A percentile compares a stretch with the other conserved stretches of the same genome.
These are phyloP conservation scores for Pristionchus entomophagus DNA, from an alignment of 2,888 invertebrate species.

Conservation along the genomic window DNA sequence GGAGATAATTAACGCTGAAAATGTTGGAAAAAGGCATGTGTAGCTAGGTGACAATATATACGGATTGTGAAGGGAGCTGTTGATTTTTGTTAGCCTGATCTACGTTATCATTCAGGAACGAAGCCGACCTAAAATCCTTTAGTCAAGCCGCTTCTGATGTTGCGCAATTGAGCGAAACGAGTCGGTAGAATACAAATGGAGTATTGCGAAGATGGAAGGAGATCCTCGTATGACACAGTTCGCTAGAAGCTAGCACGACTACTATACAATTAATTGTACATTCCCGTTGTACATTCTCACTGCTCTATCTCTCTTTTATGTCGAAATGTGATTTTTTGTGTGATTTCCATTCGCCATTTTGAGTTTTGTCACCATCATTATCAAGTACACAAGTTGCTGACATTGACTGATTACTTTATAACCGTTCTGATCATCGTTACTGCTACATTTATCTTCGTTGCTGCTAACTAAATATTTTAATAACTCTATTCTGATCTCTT, in stretches of 20 bases:
- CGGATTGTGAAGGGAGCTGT: neutral
- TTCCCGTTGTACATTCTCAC: slow-evolving; percentile 5
- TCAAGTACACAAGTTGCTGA: neutral
- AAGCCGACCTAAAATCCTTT: neutral
- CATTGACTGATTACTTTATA: neutral
- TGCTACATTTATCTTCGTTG: neutral
- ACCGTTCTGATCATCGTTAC: neutral
- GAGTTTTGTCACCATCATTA: neutral
- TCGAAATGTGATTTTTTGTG: neutral
- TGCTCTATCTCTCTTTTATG: neutral
- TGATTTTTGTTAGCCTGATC: neutral
- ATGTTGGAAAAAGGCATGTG: neutral
- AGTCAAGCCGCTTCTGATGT: neutral
- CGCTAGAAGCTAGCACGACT: neutral
- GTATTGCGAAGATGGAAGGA: neutral
- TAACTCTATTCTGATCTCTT: neutral
- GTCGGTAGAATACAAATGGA: too few species aligned
- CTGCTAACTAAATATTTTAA: neutral
- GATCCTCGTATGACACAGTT: neutral
- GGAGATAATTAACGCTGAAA: neutral
- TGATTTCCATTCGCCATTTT: neutral
- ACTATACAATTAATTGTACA: neutral
- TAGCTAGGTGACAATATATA: neutral
- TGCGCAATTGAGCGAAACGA: neutral
- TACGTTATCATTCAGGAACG: neutral